These are phyloP conservation scores for Tenthredo amoena DNA, from an alignment of 2,888 invertebrate genomes.

Conservation along the genomic window DNA sequence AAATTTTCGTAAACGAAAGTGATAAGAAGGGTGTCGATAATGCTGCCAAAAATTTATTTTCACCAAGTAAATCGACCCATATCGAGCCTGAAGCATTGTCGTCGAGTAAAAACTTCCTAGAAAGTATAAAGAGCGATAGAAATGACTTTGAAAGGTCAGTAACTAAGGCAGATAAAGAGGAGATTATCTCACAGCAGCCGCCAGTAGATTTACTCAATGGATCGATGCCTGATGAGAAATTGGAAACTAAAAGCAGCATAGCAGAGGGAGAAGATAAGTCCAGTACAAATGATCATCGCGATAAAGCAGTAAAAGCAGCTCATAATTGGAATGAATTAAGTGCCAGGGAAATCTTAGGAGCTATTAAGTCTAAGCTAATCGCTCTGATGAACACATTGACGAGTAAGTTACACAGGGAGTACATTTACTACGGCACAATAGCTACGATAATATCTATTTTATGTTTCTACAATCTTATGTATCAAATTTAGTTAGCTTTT, in stretches of 20 bases:
- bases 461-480: slow-evolving; percentile 55
- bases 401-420: slow-evolving; percentile 53
- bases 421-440: slow-evolving; percentile 55
- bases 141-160: neutral
- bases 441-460: slow-evolving; percentile 48
- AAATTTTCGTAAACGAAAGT: neutral
- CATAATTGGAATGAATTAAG: slow-evolving; percentile 1
- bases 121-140: neutral
- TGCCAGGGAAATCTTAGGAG: slow-evolving; percentile 10
- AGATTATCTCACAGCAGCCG: neutral
- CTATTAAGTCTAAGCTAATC: slow-evolving; percentile 37
- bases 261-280: neutral
- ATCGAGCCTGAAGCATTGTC: neutral
- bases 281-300: slow-evolving; percentile 29
- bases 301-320: neutral
- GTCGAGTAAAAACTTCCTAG: neutral
- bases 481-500: slow-evolving; percentile 53
- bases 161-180: neutral
- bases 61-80: neutral
- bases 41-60: neutral
- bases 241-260: neutral
- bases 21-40: neutral
- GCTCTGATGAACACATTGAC: slow-evolving; percentile 39
- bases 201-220: neutral
- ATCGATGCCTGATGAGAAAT: neutral